Evolutionary conservation across 1,140 invertebrate genomes (phyloP).

Genomic region (Galleria mellonella): DNA sequence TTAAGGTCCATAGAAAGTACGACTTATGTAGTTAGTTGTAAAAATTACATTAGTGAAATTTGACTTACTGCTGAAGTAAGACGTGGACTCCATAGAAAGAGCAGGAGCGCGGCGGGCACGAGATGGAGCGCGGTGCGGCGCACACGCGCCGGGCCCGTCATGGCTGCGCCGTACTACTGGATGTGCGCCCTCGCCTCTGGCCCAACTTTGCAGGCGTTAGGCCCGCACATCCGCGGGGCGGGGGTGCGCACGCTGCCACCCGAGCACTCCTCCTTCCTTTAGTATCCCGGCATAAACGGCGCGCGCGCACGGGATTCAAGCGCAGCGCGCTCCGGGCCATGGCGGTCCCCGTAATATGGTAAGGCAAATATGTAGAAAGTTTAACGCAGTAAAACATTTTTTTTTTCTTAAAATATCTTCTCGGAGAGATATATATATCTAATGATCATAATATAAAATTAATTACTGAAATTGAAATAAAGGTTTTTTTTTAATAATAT

Average conservation of each 20-base stretch:
- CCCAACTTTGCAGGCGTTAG: conserved; percentile 24
- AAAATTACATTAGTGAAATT: conserved; percentile 5
- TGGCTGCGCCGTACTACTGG: conserved; percentile 68
- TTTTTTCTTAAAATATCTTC: not conserved
- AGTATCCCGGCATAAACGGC: conserved; percentile 68
- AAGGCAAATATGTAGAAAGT: conserved; percentile 19
- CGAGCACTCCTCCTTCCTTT: conserved; percentile 55
- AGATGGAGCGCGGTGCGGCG: conserved; percentile 43
- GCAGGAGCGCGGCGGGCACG: conserved; percentile 40
- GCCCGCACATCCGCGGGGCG: conserved; percentile 24
- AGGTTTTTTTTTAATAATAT: conserved; percentile 5
- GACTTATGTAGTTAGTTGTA: not conserved
- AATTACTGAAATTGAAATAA: conserved; percentile 4
- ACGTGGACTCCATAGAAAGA: conserved; percentile 40
- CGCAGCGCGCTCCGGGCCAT: conserved; percentile 66
- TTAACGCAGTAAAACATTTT: not conserved
- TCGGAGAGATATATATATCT: conserved; percentile 1
- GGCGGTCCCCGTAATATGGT: conserved; percentile 65
- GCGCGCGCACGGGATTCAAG: conserved; percentile 63
- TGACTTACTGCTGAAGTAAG: conserved; percentile 56
- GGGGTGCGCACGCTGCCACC: conserved; percentile 44
- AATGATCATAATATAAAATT: conserved; percentile 12
- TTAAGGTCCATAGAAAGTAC: not conserved
- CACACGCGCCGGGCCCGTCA: conserved; percentile 58
- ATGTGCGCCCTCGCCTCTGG: conserved; percentile 42